Evolutionary conservation across 37 sponge, comb jelly and placozoan genomes (phyloP), one percentile per base, ranked within the genome.

Genomic region (Trichoplax adhaerens): DNA sequence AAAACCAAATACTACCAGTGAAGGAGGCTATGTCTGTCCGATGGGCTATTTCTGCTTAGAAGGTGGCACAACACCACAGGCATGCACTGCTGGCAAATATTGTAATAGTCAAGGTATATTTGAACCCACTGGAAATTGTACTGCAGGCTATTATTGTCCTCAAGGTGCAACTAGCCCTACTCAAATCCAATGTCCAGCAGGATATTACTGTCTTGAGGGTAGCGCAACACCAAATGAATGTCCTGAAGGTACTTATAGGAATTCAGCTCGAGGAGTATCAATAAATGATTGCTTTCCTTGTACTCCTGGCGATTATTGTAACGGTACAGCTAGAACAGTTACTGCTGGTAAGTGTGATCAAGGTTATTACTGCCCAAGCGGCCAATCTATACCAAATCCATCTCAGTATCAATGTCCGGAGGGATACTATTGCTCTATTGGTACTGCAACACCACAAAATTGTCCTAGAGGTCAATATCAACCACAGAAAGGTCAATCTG

Each of bases 101-200:
- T 78, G 79, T 73, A 74, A 51, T 52, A 52, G 10, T 48, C 58
- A 50, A 5, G 61, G 61, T 62, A 63, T 72, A 61, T 58, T 12
- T 12, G 12, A 52, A 66, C 5, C 5, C 7, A 5, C 68, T 8
- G 79, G 73, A 55, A 56, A 55, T 48, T 78, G 79, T 48, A 46
- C 58, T 4, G 74, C 79, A 12, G 79, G 79, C 55, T 78, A 29
- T 59, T 78, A 77, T 67, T 78, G 79, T 74, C 60, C 64, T 5
- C 73, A 72, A 63, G 73, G 73, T 3, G 51, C 52, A 8, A 58
- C 73, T 62, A 52, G 7, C 3, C 52, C 58, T 4, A 50, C 73
- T 4, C 61, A 63, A 62, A 62, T 72, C 4, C 73, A 65, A 10
- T 78, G 79, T 76, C 69, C 70, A 5, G 72, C 78, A 29, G 50